These are phyloP conservation scores for Zaprionus kolodkinae DNA, from an alignment of 1,140 invertebrate genomes.

Conservation along the genomic window DNA sequence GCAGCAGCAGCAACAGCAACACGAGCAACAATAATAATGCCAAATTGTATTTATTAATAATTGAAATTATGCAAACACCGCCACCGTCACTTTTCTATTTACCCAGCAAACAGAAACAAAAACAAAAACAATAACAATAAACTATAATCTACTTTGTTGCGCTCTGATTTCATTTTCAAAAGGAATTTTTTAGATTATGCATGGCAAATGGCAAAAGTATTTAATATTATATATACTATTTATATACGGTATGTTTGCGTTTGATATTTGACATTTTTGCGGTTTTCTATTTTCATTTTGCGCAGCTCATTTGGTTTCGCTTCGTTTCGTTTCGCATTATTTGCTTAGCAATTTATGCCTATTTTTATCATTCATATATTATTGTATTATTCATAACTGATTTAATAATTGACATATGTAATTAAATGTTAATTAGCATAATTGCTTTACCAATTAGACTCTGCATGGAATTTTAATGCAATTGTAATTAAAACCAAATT, in stretches of 20 bases:
- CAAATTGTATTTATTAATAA: slow-evolving; percentile 61
- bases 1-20: slow-evolving; percentile 50
- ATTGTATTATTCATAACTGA: slow-evolving; percentile 63
- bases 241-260: background rate
- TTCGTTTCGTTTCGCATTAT: slow-evolving; percentile 51
- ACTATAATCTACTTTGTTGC: slow-evolving; percentile 39
- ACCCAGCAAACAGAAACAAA: background rate
- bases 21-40: slow-evolving; percentile 43
- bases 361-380: slow-evolving; percentile 38
- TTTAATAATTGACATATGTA: slow-evolving; percentile 67
- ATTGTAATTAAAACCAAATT: slow-evolving; percentile 29
- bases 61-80: slow-evolving; percentile 60
- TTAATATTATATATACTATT: background rate
- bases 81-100: background rate
- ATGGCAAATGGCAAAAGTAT: too few species aligned
- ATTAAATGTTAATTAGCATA: slow-evolving; percentile 71
- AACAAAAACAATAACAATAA: background rate
- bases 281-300: slow-evolving; percentile 22
- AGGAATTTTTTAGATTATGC: too few species aligned
- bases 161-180: slow-evolving; percentile 17
- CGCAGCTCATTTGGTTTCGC: slow-evolving; percentile 16
- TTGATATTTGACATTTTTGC: slow-evolving; percentile 5
- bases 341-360: slow-evolving; percentile 48
- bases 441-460: slow-evolving; percentile 67
- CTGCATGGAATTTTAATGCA: slow-evolving; percentile 36